These are phyloP conservation scores for Capreolus pygargus DNA, from an alignment of 2,113 vertebrate genomes.

Conservation along the genomic window DNA sequence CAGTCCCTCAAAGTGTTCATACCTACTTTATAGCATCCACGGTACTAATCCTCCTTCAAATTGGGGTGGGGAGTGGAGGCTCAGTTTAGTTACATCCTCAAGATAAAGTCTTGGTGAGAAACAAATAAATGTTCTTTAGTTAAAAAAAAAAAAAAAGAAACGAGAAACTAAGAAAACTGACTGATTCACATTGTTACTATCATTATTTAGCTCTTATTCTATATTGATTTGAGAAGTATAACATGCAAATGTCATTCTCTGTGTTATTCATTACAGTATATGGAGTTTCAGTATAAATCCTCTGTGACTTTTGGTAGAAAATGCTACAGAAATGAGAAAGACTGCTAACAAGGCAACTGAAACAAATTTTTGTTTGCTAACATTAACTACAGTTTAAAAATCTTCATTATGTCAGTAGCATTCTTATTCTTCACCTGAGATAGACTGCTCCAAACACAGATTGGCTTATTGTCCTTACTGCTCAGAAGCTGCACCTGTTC, in stretches of 20 bases:
- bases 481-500: constrained; percentile 42
- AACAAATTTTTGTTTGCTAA: constrained; percentile 15
- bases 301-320: neutral
- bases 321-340: neutral
- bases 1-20: too few relatives aligned
- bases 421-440: neutral
- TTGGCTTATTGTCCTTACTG: neutral
- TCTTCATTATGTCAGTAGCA: neutral
- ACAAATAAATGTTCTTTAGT: neutral
- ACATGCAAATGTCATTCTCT: neutral
- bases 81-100: too few relatives aligned
- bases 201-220: neutral
- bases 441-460: neutral
- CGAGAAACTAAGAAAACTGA: neutral
- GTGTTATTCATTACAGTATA: neutral
- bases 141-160: too few relatives aligned
- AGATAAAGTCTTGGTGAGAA: neutral
- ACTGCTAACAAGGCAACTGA: neutral
- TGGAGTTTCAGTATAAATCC: neutral
- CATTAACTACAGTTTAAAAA: constrained; percentile 14
- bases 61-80: too few relatives aligned
- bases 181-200: neutral
- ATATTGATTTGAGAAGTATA: neutral
- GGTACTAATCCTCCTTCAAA: too few relatives aligned
- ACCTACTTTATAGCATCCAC: too few relatives aligned